These are phyloP conservation scores for Rhagoletis zephyria DNA, from an alignment of 1,140 invertebrate genomes.

Conservation along the genomic window DNA sequence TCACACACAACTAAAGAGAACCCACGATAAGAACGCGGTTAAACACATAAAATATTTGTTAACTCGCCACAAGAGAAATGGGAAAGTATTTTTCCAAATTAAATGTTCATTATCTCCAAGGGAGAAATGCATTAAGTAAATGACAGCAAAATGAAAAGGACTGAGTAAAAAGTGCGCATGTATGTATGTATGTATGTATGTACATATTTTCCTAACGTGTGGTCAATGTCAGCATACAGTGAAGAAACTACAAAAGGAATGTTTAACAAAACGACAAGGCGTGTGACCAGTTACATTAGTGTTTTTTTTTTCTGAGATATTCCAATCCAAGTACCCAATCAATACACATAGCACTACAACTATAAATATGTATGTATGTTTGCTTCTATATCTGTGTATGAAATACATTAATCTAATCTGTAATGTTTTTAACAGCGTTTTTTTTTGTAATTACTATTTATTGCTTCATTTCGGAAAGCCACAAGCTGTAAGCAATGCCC, in stretches of 20 bases:
- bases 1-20: neutral
- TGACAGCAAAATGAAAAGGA: constrained; percentile 1
- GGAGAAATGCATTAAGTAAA: constrained; percentile 9
- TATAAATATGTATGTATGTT: neutral
- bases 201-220: neutral
- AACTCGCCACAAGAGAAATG: constrained; percentile 14
- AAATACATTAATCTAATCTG: neutral
- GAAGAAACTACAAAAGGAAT: neutral
- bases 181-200: no score
- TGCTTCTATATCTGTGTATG: neutral
- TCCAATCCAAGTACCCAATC: neutral
- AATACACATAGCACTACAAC: neutral
- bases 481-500: constrained; percentile 2
- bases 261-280: neutral
- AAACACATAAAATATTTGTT: neutral
- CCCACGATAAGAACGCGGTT: neutral
- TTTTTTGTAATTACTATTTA: constrained; percentile 33
- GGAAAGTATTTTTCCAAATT: constrained; percentile 25
- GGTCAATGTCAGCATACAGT: neutral
- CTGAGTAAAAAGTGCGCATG: neutral
- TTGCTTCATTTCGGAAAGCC: constrained; percentile 22
- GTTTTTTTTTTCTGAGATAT: neutral
- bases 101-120: neutral
- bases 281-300: neutral
- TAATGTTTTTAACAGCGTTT: constrained; percentile 8